Percentiles rank a stretch among this genome's conserved stretches.
phyloP scores from a whole-genome alignment of 2,888 invertebrate genomes.

The Spatulosminthurus flaviceps region DNA sequence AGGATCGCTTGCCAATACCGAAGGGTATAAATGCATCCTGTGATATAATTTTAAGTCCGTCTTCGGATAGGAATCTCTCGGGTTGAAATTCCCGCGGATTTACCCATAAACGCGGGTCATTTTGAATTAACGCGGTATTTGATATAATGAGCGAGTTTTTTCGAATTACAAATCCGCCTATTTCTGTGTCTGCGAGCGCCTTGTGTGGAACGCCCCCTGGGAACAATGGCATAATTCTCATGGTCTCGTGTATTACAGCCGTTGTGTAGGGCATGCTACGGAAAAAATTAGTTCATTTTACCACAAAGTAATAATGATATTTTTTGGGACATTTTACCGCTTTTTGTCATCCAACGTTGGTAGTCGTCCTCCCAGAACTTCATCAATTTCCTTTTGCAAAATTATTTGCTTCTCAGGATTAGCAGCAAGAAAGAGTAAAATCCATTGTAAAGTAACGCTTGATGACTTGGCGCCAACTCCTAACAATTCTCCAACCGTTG shows the following conservation, averaged over 20 bases:
- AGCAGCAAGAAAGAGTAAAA: slow-evolving; percentile 4
- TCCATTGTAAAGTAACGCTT: background rate
- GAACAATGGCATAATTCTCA: background rate
- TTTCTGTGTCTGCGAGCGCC: background rate
- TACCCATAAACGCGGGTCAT: slow-evolving; percentile 10
- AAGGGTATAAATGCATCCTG: slow-evolving; percentile 20
- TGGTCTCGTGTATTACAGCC: background rate
- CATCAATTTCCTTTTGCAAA: slow-evolving; percentile 27
- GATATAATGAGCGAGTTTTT: background rate
- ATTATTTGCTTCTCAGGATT: slow-evolving; percentile 7
- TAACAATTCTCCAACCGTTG: slow-evolving; percentile 11
- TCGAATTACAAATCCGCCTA: background rate
- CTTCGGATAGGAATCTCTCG: slow-evolving; percentile 11
- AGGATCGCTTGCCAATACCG: background rate
- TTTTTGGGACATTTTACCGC: background rate
- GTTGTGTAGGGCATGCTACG: background rate
- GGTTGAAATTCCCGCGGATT: background rate
- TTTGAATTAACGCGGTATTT: background rate
- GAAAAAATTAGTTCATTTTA: background rate
- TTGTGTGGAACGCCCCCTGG: background rate
- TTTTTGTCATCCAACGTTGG: background rate
- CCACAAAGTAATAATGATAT: background rate
- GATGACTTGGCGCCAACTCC: slow-evolving; percentile 12
- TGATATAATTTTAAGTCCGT: background rate
- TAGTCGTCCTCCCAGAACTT: background rate